Base-by-base conservation (phyloP, 2,113 vertebrate genomes). In the Leucosticte australis region DNA sequence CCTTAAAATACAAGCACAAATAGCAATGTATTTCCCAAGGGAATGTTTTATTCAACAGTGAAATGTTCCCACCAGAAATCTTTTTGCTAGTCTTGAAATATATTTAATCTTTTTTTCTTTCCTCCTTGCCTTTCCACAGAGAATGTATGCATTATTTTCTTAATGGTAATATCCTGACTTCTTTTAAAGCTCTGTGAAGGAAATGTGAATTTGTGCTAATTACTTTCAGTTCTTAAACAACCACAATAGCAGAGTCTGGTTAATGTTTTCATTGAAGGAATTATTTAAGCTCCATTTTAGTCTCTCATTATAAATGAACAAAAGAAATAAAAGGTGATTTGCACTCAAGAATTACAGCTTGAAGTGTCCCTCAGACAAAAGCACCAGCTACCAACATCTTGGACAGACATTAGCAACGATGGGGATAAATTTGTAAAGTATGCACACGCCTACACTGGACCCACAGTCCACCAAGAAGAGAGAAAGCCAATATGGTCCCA, bases 241-340 rank as follows among this genome's bases (percentile, higher is more conserved):
- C 55, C 69, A 98, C 97, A 98, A 98, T 93, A 96, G 97, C 96
- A 94, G 94, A 95, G 95, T 80, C 96, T 95, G 93, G 94, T 96
- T 97, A 97, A 97, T 94, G 96, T 95, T 97, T 97, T 98, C 97
- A 98, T 92, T 96, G 94, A 96, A 96, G 86, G 96, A 97, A 97
- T 98, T 98, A 98, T 94, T 98, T 97, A 97, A 98, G 97, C 97
- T 98, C 95, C 97, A 98, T 97, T 97, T 98, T 97, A 97, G 90
- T 91, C 92, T 94, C 97, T 97, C 91, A 94, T 97, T 98, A 97
- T 96, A 95, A 93, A 81, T 47, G 87, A 94, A 98, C 95, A 98
- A 98, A 98, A 97, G 97, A 96, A 97, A 98, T 95, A 98, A 96
- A 97, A 97, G 97, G 97, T 96, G 96, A 97, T 98, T 98, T 97